Percentiles rank a stretch among this genome's conserved stretches.
Evolutionary conservation across 2,113 vertebrate species (phyloP).

Genomic region (Halcyon malimbica): DNA sequence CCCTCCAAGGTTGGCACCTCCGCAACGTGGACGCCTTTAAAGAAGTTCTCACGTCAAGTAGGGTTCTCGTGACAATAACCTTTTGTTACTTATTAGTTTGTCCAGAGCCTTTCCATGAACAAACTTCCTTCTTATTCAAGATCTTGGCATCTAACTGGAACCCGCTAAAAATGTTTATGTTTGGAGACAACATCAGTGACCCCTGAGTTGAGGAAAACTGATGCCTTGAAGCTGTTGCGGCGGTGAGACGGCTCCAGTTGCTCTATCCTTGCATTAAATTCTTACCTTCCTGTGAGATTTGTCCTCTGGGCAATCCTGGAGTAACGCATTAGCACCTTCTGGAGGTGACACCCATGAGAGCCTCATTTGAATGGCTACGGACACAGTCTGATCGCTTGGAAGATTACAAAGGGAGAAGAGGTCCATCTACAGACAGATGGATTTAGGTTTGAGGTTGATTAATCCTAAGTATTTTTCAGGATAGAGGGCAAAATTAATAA

Average conservation of each 20-base stretch:
- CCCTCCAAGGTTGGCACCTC: background rate
- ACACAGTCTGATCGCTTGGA: background rate
- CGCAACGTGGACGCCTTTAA: accelerated
- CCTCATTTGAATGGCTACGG: background rate
- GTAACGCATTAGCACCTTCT: background rate
- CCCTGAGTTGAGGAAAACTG: background rate
- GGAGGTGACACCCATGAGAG: background rate
- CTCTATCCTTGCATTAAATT: background rate
- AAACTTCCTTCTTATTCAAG: background rate
- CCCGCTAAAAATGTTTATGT: background rate
- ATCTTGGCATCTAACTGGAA: background rate
- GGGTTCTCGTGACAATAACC: background rate
- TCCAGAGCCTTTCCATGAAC: background rate
- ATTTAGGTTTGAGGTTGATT: background rate
- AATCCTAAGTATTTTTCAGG: background rate
- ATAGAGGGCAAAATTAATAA: background rate
- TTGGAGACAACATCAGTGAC: background rate
- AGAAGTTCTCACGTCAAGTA: background rate
- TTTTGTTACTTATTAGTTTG: background rate
- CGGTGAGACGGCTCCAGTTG: background rate
- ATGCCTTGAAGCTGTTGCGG: background rate
- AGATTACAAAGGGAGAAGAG: background rate
- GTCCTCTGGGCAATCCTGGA: background rate
- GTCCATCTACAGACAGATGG: background rate
- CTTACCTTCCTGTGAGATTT: background rate